Base-by-base conservation (phyloP, 2,888 invertebrate genomes). In the Dendrolimus pini region DNA sequence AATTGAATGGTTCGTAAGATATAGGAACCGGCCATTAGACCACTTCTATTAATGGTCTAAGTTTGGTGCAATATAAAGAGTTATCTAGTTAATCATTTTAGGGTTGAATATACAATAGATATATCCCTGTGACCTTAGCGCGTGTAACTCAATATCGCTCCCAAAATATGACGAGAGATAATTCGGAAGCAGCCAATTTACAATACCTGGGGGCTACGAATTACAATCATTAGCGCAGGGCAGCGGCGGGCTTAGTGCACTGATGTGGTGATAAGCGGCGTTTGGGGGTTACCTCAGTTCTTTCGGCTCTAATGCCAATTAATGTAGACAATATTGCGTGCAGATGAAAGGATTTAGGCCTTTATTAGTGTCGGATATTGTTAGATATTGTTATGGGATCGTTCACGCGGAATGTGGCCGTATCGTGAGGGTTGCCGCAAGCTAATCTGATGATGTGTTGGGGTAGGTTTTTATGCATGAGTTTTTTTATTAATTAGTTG, bases 311-410 rank as follows among this genome's bases (percentile, higher is more conserved):
- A 83, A 84, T 88, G 87, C 89, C 88, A 90, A 90, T 90, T 90
- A 90, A 82, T 80, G 75, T 75, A 81, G 80, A 85, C 87, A 88
- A 84, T 87, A 85, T 85, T 83, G 80, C 74, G 76, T 65, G 71
- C 69, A 72, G 74, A 65, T 79, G 80, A 83, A 87, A 83, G 85
- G 86, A 86, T 84, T 83, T 80, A 76, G 79, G 74, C 78, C 80
- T 84, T 85, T 88, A 89, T 89, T 87, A 87, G 77, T 82, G 84
- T 82, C 85, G 77, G 85, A 86, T 87, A 86, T 88, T 89, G 89
- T 89, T 88, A 81, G 52, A 52, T 59, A 59, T 62, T 54, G 54
- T 47, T 47, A 47, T 76, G 75, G 69, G 77, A 65, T 70, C 82
- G 74, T 47, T 47, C 47, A 47, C 47, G 57, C 54, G 54, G 18